Evolutionary conservation across 2,797 vertebrate genomes (phyloP).

Genomic region (Malurus splendens): DNA sequence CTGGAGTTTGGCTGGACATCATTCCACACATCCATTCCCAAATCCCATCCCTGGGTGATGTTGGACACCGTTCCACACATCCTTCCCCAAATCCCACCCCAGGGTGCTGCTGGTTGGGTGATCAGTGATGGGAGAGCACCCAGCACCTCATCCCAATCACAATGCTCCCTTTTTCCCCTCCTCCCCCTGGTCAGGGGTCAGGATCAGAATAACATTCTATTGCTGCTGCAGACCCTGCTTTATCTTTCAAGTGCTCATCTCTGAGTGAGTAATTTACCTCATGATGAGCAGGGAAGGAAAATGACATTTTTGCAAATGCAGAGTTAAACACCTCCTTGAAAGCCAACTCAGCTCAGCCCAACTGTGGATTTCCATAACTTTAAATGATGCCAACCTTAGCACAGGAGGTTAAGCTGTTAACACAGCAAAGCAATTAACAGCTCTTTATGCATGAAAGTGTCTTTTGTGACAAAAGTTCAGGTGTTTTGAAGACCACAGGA

Average conservation of each 20-base stretch:
- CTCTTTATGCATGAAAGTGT: background rate
- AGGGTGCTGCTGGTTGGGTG: background rate
- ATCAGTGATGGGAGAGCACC: background rate
- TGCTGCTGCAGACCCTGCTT: background rate
- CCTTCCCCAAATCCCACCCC: too few relatives aligned
- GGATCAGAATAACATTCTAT: rapidly evolving
- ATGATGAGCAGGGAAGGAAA: background rate
- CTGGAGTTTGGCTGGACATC: background rate
- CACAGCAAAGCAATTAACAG: background rate
- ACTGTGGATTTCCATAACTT: background rate
- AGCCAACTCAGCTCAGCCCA: background rate
- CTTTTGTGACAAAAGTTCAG: background rate
- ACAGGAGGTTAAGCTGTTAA: background rate
- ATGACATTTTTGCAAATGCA: background rate
- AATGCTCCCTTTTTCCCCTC: background rate
- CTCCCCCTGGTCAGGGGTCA: background rate
- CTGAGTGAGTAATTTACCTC: background rate
- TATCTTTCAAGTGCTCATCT: background rate
- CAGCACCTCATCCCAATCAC: background rate
- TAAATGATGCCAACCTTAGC: background rate
- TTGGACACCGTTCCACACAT: too few relatives aligned
- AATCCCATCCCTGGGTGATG: too few relatives aligned
- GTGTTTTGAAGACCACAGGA: background rate
- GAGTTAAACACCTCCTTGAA: background rate
- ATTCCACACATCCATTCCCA: too few relatives aligned